Evolutionary conservation across 2,113 vertebrate species (phyloP), one percentile per base, ranked within the genome.

Genomic region (Capreolus pygargus): DNA sequence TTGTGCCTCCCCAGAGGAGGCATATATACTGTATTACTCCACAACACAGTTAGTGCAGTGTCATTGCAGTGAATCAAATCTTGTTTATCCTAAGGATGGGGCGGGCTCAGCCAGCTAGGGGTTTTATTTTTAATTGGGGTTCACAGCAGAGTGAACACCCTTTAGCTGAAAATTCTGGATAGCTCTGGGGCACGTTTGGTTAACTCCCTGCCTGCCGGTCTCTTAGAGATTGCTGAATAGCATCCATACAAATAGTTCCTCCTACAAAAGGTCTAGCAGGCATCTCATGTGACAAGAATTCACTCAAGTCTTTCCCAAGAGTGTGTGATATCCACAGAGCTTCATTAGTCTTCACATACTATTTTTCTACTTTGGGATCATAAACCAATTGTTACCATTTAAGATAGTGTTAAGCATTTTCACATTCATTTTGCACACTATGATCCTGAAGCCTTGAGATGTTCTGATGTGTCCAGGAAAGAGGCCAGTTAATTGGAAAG

Each of bases 101-200:
- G 95, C 3, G 4, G 97, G 84, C 93, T 94, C 21, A 2, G 96
- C 81, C 89, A 95, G 97, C 90, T 79, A 97, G 95, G 81, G 86
- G 84, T 79, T 95, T 97, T 95, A 97, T 97, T 98, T 98, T 98
- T 98, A 98, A 98, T 98, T 98, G 98, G 96, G 96, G 95, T 96
- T 96, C 96, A 93, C 89, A 94, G 67, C 86, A 92, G 57, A 98
- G 84, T 90, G 93, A 94, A 96, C 97, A 97, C 94, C 97, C 95
- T 97, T 94, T 89, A 43, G 86, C 50, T 96, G 95, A 95, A 96
- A 87, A 91, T 88, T 96, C 96, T 97, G 55, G 94, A 97, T 95
- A 78, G 93, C 96, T 92, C 83, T 76, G 25, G 97, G 95, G 89
- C 89, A 21, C 1, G 14, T 85, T 94, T 45, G 50, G 21, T 97